Conservation (phyloP, 2,888 invertebrate genomes). For the Chymomyza procnemis region DNA sequence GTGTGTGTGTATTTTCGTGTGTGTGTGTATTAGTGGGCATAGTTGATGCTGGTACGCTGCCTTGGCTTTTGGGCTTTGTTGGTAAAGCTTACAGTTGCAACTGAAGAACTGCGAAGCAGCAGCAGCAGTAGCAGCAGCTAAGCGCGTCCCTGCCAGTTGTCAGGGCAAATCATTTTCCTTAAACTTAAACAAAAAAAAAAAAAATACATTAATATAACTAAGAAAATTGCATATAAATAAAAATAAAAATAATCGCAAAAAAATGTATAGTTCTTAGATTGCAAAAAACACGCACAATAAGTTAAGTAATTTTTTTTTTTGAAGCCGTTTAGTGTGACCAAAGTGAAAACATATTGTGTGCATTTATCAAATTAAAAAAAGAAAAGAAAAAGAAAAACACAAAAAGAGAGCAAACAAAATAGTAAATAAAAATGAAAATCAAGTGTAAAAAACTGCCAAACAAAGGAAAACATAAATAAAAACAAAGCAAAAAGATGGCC, state of each 20-base stretch:
- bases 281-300: neutral
- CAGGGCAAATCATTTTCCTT: conserved; percentile 22
- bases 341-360: conserved; percentile 2
- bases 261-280: neutral
- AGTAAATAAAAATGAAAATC: neutral
- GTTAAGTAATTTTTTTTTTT: neutral
- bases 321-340: neutral
- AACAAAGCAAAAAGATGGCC: no score
- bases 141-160: conserved; percentile 21
- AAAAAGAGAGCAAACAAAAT: neutral
- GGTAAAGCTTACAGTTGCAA: conserved; percentile 48
- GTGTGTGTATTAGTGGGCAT: no score
- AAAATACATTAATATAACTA: no score
- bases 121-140: conserved; percentile 20
- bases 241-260: neutral
- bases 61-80: conserved; percentile 35
- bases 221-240: no score
- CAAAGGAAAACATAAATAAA: no score
- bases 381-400: neutral
- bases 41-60: neutral
- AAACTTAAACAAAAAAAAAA: neutral
- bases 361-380: neutral
- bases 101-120: neutral
- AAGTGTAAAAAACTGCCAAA: neutral
- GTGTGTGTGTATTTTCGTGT: no score